Evolutionary conservation across 2,113 vertebrate genomes (phyloP).

Genomic region (Rutilus rutilus): DNA sequence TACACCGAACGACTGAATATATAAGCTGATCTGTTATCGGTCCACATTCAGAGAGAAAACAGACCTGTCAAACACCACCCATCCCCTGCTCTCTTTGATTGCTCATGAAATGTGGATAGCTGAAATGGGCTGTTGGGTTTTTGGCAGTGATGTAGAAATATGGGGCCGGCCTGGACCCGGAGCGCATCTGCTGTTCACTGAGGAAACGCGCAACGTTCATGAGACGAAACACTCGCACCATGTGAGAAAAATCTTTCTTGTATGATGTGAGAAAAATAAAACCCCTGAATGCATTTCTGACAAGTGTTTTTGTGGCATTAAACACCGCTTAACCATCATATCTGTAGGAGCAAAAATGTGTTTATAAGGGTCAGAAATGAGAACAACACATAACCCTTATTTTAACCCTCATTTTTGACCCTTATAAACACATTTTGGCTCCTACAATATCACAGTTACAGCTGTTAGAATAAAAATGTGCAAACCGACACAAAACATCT

Average conservation of each 20-base stretch:
- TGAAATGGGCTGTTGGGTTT: conserved; percentile 32
- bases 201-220: background rate
- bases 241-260: background rate
- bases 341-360: no score
- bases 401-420: no score
- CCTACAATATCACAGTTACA: background rate
- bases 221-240: background rate
- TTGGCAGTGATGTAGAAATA: conserved; percentile 35
- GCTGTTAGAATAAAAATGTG: background rate
- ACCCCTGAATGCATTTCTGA: background rate
- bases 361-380: no score
- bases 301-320: background rate
- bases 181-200: conserved; percentile 7
- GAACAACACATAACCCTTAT: no score
- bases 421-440: no score
- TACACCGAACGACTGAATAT: background rate
- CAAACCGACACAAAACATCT: background rate
- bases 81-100: conserved; percentile 3
- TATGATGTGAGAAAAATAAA: background rate
- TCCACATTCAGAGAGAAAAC: conserved; percentile 13
- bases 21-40: background rate
- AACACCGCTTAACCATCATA: background rate
- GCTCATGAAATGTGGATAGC: conserved; percentile 7
- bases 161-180: background rate
- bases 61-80: conserved; percentile 11